Evolutionary conservation across 2,797 vertebrate genomes (phyloP).

Genomic region (Gymnoscopelus microlampas): DNA sequence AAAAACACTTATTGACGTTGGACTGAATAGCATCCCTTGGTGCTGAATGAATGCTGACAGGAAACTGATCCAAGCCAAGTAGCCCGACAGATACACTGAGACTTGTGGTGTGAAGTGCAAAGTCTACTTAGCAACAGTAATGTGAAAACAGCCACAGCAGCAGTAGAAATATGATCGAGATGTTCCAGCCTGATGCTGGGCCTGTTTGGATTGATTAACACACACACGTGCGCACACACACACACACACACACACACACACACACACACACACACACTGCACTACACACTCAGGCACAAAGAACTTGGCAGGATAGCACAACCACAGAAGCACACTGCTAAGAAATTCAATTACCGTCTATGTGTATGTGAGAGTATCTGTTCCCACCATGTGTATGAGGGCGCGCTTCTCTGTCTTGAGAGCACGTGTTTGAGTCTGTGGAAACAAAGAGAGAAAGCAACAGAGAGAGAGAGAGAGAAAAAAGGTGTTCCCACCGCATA

Average conservation of each 20-base stretch:
- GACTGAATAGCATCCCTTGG: not conserved
- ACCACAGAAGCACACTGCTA: constrained; percentile 7
- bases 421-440: constrained; percentile 6
- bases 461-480: not conserved
- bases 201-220: not conserved
- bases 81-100: not conserved
- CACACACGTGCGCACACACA: constrained; percentile 27
- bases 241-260: constrained; percentile 10
- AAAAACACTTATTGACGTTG: not conserved
- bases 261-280: constrained; percentile 14
- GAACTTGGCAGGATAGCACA: constrained; percentile 2
- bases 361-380: not conserved
- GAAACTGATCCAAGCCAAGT: not conserved
- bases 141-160: not conserved
- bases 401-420: not conserved
- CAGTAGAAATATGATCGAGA: constrained; percentile 4
- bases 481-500: not conserved
- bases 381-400: constrained; percentile 11
- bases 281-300: constrained; percentile 6
- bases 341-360: not conserved
- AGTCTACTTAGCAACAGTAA: constrained; percentile 8
- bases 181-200: not conserved
- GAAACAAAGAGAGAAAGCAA: not conserved
- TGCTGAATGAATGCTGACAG: not conserved
- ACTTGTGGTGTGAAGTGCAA: not conserved